These are phyloP conservation scores for Rousettus leschenaultii DNA, from an alignment of 2,113 vertebrate species.

Conservation along the genomic window DNA sequence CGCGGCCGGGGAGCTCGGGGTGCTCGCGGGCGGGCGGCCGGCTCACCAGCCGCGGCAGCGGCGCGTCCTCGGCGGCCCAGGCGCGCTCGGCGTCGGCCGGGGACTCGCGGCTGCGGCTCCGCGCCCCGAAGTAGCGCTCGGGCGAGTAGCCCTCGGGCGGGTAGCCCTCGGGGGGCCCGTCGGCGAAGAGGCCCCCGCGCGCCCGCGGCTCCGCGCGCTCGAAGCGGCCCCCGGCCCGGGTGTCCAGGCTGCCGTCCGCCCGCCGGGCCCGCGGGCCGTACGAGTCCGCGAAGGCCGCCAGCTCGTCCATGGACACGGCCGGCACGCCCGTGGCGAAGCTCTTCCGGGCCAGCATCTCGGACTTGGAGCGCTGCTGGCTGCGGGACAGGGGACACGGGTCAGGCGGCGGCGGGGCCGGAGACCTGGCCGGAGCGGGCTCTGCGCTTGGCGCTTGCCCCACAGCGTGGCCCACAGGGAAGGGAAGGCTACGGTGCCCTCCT, in stretches of 20 bases:
- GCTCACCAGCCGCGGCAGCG: conserved; percentile 84
- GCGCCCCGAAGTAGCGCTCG: conserved; percentile 80
- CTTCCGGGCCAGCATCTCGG: conserved; percentile 93
- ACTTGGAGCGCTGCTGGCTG: conserved; percentile 91
- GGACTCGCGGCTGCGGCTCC: conserved; percentile 79
- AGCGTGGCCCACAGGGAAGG: no score
- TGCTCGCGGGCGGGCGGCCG: conserved; percentile 31
- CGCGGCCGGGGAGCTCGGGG: conserved; percentile 16
- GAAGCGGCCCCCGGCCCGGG: conserved; percentile 76
- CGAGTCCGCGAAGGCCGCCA: conserved; percentile 92
- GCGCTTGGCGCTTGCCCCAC: background rate
- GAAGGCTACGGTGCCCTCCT: background rate
- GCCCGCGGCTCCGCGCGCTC: conserved; percentile 81
- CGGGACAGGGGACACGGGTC: background rate
- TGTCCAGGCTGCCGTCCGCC: conserved; percentile 82
- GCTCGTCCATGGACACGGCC: conserved; percentile 93
- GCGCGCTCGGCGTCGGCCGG: conserved; percentile 80
- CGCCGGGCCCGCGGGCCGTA: conserved; percentile 85
- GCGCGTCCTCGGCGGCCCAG: conserved; percentile 86
- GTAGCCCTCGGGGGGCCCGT: conserved; percentile 80
- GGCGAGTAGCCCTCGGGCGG: conserved; percentile 75
- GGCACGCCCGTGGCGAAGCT: conserved; percentile 88
- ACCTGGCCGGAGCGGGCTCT: background rate
- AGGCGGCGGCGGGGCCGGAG: background rate
- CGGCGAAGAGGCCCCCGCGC: conserved; percentile 69